Evolutionary conservation across 2,888 invertebrate species (phyloP), one percentile per base, ranked within the genome.

Genomic region (Oligia fasciuncula): DNA sequence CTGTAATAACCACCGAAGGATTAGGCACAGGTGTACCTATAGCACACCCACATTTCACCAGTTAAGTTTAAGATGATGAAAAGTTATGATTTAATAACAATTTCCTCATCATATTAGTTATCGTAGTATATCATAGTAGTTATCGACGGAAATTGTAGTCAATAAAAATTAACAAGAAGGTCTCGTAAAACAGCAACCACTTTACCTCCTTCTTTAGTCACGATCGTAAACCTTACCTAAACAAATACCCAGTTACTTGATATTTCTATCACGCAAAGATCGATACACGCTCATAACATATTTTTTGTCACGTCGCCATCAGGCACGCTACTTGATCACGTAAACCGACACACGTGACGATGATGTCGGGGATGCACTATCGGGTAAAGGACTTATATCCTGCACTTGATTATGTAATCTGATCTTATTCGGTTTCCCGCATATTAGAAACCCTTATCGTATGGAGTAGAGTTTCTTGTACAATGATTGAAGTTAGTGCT

Each of bases 261-360:
- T n/a, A 71, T 66, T n/a, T 66, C 66, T 0, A 19, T 66, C 66
- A 66, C 71, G 71, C 65, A 19, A 2, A n/a, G 65, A 71, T 71
- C 71, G 71, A 71, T 65, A 40, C 65, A 40, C 40, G n/a, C 40
- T 71, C 66, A 13, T 71, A 43, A 43, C n/a, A 66, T n/a, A 71
- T 71, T 71, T 66, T 65, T 43, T 66, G 40, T 66, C 71, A 71
- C 66, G 71, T 71, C 66, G n/a, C 40, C 71, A 5, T n/a, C 40
- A 40, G 6, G 11, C 40, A n/a, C 63, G 66, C 71, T 65, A 71
- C 71, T 71, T 71, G 65, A 19, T 71, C 71, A 71, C 71, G 71
- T 71, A 65, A 71, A 19, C 65, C 40, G 40, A 40, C 40, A 40
- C 17, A n/a, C 71, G 40, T 71, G 71, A 66, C 71, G 40, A 71